Evolutionary conservation across 2,797 vertebrate species (phyloP), one percentile per base, ranked within the genome.

Genomic region (Mus caroli): DNA sequence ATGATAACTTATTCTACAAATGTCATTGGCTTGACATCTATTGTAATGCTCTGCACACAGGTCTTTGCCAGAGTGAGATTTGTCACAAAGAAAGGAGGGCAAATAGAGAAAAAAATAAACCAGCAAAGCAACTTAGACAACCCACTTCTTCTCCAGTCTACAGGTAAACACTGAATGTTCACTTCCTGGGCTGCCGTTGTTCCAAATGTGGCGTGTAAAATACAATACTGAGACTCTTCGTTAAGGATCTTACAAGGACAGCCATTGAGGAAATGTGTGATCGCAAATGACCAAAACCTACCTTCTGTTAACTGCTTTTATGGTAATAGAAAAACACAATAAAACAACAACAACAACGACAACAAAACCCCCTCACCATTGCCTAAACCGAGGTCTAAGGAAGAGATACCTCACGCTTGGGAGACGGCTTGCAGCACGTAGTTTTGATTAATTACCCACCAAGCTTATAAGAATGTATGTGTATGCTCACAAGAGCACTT

Each of bases 361-460:
- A 19, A 17, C 5, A 71, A 71, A 37, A 43, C 43, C 3, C 8
- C 31, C 54, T 96, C 64, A 40, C 43, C 69, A 1, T 31, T 54
- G 69, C 56, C 22, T 89, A 89, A 97, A 88, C 77, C 95, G 34
- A 96, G 92, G 97, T 46, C 15, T 69, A 92, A 67, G 89, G 50
- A 85, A 54, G 52, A 90, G 31, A 58, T 80, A 40, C 17, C 64
- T 0, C 24, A 6, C 60, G 56, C 4, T 75, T 5, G 80, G 46
- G 13, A 95, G 75, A 40, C 10, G 69, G 40, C 12, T 64, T 0
- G 0, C 28, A 91, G 92, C 43, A 11, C 12, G 60, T 60, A 46
- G 3, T 69, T 96, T 93, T 96, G 97, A 95, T 96, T 97, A 96
- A 96, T 96, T 96, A 97, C 77, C 58, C 20, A 90, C 76, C 24